Evolutionary conservation across 2,888 invertebrate species (phyloP).

Genomic region (Synergus laeviventris): DNA sequence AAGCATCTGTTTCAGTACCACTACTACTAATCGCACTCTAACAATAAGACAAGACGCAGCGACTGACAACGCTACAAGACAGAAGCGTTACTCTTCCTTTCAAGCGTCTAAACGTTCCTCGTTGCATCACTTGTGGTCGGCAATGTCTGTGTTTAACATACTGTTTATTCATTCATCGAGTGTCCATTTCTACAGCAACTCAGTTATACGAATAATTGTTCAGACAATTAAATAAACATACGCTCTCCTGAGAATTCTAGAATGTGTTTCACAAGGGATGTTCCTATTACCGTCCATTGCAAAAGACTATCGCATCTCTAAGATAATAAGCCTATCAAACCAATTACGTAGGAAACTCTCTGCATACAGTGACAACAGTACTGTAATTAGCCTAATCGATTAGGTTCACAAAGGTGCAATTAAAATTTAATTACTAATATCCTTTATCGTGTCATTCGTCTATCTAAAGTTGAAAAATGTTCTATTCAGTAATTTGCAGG

Average conservation of each 20-base stretch:
- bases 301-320: background rate
- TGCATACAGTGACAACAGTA: background rate
- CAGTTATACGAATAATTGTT: slow-evolving; percentile 51
- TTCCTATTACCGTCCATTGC: background rate
- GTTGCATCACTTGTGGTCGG: slow-evolving; percentile 26
- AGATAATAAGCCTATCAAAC: background rate
- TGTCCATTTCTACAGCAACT: slow-evolving; percentile 1
- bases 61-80: slow-evolving; percentile 20
- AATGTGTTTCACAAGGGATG: slow-evolving; percentile 14
- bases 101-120: slow-evolving; percentile 20
- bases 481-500: background rate
- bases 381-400: background rate
- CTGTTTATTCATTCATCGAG: slow-evolving; percentile 30
- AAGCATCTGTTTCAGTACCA: slow-evolving; percentile 8
- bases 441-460: background rate
- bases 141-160: slow-evolving; percentile 10
- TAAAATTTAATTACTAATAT: background rate
- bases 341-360: background rate
- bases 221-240: slow-evolving; percentile 54
- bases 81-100: slow-evolving; percentile 33
- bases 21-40: background rate
- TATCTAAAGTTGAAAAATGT: background rate
- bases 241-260: background rate
- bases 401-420: background rate
- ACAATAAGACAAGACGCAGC: slow-evolving; percentile 9